Evolutionary conservation across 2,797 vertebrate species (phyloP), one percentile per base, ranked within the genome.

Genomic region (Chromobotia macracanthus): DNA sequence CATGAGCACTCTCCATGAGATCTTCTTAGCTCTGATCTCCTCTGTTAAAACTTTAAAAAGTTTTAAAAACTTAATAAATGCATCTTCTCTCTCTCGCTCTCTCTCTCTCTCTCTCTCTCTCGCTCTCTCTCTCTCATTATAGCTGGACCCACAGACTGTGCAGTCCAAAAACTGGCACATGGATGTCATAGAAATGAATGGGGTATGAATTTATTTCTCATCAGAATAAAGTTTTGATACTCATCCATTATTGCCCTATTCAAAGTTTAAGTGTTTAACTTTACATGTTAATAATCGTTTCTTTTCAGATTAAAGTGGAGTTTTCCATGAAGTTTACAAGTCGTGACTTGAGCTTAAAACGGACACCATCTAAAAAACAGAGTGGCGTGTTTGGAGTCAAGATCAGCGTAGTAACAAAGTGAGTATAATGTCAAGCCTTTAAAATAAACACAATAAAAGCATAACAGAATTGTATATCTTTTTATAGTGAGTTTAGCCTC

Each of bases 291-390:
- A n/a, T 72, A 21, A 46, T 25, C 1, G 53, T 68, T 55, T 7
- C 18, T 28, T 41, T 18, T 72, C 88, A 99, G 97, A 97, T 99
- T 90, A 97, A 99, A 90, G 97, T 99, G 88, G 97, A 99, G 86
- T 98, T 99, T 90, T 99, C 97, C 83, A 98, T 99, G 96, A 99
- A 99, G 89, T 99, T 99, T 87, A 98, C 96, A 0, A 99, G 96
- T 90, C 95, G 97, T 77, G 97, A 99, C 84, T 93, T 99, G 92
- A 99, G 97, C 87, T 90, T 99, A 84, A 99, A 99, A 93, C 94
- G 97, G 87, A 99, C 97, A 0, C 97, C 96, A 0, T 99, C 97
- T 80, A 98, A 98, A 88, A 99, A 99, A 86, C 97, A 99, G 91
- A 99, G 96, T 0, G 97, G 97, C 0, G 97, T 99, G 88, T 99